Evolutionary conservation across 2,797 vertebrate species (phyloP).

Genomic region (Sebastes kiyomatsui): DNA sequence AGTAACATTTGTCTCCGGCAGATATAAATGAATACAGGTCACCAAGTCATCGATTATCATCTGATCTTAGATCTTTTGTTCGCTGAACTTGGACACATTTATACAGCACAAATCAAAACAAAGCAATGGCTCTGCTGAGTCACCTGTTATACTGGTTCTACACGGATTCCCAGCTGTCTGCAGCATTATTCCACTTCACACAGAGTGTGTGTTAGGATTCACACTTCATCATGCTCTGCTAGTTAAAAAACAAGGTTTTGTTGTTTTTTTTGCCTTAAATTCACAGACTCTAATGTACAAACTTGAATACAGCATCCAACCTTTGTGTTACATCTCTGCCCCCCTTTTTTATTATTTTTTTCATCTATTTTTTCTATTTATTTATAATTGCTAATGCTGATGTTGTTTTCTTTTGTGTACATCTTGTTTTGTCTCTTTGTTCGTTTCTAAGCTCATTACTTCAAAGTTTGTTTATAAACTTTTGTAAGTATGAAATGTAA

Average conservation of each 20-base stretch:
- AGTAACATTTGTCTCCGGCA: background rate
- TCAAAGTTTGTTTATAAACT: too few relatives aligned
- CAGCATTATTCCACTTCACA: background rate
- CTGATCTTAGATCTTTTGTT: background rate
- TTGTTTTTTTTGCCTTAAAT: too few relatives aligned
- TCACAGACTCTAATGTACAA: too few relatives aligned
- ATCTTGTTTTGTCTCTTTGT: too few relatives aligned
- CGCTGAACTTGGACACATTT: background rate
- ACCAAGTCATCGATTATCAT: background rate
- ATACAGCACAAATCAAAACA: background rate
- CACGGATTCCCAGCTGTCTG: background rate
- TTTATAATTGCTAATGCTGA: background rate
- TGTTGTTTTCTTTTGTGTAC: background rate
- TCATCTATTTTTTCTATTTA: too few relatives aligned
- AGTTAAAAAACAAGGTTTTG: background rate
- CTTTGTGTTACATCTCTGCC: too few relatives aligned
- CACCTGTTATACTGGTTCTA: constrained; percentile 19
- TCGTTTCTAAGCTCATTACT: too few relatives aligned
- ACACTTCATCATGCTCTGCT: background rate
- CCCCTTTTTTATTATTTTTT: too few relatives aligned
- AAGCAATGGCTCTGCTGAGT: background rate
- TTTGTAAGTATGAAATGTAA: too few relatives aligned
- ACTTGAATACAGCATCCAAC: too few relatives aligned
- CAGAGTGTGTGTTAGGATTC: background rate
- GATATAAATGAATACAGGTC: background rate